Evolutionary conservation across 1,140 invertebrate species (phyloP).

Genomic region (Thaumatotibia leucotreta): DNA sequence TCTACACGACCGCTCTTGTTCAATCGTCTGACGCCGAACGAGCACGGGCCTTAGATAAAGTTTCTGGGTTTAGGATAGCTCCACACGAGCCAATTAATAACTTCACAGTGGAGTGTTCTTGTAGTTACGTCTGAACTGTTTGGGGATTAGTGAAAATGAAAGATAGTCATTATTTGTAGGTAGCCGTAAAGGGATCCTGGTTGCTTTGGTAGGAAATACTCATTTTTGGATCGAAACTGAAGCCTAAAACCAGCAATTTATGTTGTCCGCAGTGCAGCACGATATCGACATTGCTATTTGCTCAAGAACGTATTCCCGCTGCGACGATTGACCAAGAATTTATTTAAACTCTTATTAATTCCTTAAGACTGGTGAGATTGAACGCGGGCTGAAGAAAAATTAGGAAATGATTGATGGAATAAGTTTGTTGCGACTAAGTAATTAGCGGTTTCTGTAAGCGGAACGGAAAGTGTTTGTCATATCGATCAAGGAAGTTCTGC

Average conservation of each 20-base stretch:
- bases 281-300: conserved; percentile 14
- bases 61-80: conserved; percentile 9
- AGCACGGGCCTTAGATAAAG: neutral
- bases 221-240: conserved; percentile 1
- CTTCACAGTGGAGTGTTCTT: conserved; percentile 3
- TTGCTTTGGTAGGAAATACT: conserved; percentile 3
- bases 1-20: conserved; percentile 54
- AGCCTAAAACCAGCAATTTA: neutral
- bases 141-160: conserved; percentile 18
- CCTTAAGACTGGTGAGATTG: neutral
- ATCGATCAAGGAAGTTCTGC: neutral
- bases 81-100: conserved; percentile 10
- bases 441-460: neutral
- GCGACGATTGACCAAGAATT: conserved; percentile 33
- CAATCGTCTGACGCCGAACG: conserved; percentile 37
- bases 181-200: neutral
- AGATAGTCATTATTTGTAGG: conserved; percentile 6
- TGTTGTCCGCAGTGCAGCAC: conserved; percentile 4
- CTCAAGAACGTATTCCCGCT: conserved; percentile 17
- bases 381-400: neutral
- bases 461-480: neutral
- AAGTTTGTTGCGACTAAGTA: neutral
- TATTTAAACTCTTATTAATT: conserved; percentile 1
- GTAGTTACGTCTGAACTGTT: conserved; percentile 17
- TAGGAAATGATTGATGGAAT: neutral